Base-by-base conservation (phyloP, 2,888 invertebrate species). In the Sphaerophoria taeniata region DNA sequence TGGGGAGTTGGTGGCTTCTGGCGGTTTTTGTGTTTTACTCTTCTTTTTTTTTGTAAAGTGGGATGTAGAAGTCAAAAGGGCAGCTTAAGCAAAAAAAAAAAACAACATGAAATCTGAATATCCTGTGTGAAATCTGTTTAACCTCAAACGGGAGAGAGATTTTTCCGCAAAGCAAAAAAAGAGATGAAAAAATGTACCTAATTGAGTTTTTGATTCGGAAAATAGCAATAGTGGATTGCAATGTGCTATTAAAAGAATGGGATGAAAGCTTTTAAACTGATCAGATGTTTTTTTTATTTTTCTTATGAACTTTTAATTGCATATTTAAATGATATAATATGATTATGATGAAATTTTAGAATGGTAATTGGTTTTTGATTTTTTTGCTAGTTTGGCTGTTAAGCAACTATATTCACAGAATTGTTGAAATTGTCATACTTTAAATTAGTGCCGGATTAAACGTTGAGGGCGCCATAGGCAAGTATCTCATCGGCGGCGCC, bases 51-150 rank as follows among this genome's bases (percentile, higher is more conserved):
- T n/a, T n/a, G n/a, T n/a, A n/a, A 43, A 6, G 39, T 11, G 39
- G 11, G 39, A 43, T 2, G 24, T 39, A 24, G 31, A 9, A 43
- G 45, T 34, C 60, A 51, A 33, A 36, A 61, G 11, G 39, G 33
- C 55, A n/a, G 2, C 47, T 45, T 47, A 0, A 43, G 12, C 5
- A 43, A 58, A 34, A 55, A 31, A 53, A 58, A 31, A 67, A 33
- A 31, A 12, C 49, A 60, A 61, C 11, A n/a, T 43, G 43, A 63
- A 47, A 49, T 34, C 36, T 55, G 65, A 55, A 61, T 73, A 69
- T 61, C 45, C 56, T 60, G 43, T 61, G 6, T 6, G 47, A 65
- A 73, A 82, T 39, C 77, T 73, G 77, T 73, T 82, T 77, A 51
- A 82, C 43, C 36, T 49, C 53, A 53, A 73, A 51, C 49, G 58